A percentile compares a stretch with the other conserved stretches of the same genome.
Conservation (phyloP, 1,140 invertebrate species). For the Apocrypta bakeri region DNA sequence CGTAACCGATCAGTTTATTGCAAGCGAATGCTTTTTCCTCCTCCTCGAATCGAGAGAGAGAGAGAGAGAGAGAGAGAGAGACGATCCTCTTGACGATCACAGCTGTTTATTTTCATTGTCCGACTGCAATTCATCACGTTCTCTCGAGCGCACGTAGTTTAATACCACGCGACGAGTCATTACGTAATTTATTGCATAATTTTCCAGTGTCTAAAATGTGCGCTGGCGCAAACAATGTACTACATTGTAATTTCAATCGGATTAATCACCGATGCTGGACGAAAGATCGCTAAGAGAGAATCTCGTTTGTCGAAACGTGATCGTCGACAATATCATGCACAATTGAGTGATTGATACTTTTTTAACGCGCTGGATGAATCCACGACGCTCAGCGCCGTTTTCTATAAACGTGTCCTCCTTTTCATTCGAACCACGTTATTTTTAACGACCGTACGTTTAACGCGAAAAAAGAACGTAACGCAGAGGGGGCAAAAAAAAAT, state of each 20-base stretch:
- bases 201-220: neutral
- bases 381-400: no score
- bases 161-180: neutral
- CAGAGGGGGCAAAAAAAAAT: neutral
- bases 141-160: no score
- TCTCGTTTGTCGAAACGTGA: neutral
- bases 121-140: neutral
- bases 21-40: neutral
- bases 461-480: neutral
- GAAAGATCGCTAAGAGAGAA: neutral
- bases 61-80: neutral
- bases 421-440: neutral
- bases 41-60: no score
- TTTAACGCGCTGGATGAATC: constrained; percentile 11
- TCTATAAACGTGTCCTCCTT: neutral
- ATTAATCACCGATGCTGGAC: neutral
- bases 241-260: neutral
- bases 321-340: neutral
- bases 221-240: neutral
- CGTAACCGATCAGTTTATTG: neutral
- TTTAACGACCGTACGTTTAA: neutral
- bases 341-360: constrained; percentile 3
- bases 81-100: no score
- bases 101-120: neutral
- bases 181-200: neutral